Conservation (phyloP, 2,113 vertebrate species). For the Dasyornis broadbenti region DNA sequence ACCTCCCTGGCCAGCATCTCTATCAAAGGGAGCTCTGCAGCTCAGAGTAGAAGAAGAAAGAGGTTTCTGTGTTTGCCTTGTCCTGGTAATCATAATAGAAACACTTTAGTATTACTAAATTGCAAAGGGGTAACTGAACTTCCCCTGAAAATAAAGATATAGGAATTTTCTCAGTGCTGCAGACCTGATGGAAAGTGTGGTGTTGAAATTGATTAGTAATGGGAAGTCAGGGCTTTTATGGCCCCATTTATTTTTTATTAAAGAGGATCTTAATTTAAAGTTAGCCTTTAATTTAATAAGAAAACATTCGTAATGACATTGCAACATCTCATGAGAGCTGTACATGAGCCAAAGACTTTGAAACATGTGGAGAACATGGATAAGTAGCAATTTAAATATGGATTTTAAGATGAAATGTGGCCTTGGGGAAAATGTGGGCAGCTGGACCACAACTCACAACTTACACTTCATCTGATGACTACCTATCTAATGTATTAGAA, state of each 20-base stretch:
- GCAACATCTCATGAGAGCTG: neutral
- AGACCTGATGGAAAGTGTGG: neutral
- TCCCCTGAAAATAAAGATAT: neutral
- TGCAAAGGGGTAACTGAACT: neutral
- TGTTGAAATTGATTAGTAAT: neutral
- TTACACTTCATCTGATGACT: neutral
- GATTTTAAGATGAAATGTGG: neutral
- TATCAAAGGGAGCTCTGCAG: neutral
- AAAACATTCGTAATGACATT: neutral
- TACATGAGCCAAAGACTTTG: neutral
- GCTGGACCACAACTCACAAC: neutral
- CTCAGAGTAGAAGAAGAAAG: neutral
- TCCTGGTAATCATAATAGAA: neutral
- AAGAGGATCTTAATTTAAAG: neutral
- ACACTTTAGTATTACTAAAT: neutral
- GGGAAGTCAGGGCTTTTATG: neutral
- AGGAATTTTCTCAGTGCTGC: neutral
- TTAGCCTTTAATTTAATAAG: neutral
- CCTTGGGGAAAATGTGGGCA: neutral
- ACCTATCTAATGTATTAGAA: neutral
- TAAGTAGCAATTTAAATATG: neutral
- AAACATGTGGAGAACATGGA: neutral
- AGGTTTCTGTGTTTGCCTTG: rapidly evolving
- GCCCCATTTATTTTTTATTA: neutral
- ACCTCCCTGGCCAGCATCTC: neutral